Base-by-base conservation (phyloP, 1,140 invertebrate species). In the Scaptomyza montana region DNA sequence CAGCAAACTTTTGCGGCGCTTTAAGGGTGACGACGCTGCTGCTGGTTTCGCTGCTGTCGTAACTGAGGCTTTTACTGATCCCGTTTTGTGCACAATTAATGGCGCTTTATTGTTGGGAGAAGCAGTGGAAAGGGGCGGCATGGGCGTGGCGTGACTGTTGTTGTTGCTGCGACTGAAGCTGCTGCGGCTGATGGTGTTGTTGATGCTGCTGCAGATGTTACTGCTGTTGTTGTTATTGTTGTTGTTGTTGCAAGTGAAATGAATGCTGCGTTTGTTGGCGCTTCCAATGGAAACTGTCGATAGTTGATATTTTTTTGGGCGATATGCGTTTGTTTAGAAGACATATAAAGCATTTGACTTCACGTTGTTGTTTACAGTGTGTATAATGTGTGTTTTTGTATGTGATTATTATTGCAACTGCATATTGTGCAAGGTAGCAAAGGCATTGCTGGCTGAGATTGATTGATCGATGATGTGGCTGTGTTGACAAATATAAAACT, bases 1-100 rank as follows among this genome's bases (percentile, higher is more conserved):
- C 25, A 90, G 63, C 41, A 89, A 77, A 72, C 81, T 82, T 67
- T 86, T 90, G 55, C 84, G 89, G 36, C 75, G 84, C 72, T 89
- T 82, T 13, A 71, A 53, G 25, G 75, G 69, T 28, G 78, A 87
- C 43, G 66, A 57, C 47, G 73, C 49, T 39, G 63, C 46, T 39
- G 68, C 21, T 69, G 30, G 9, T 16, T 63, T 41, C 12, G 65
- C 56, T 53, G 68, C 25, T 19, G 66, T 61, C 19, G 65, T 13
- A 50, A 62, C 28, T 64, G 67, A n/a, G 39, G 3, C 54, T 41
- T 70, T 13, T 36, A 65, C 53, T 73, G 54, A 50, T 64, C 19
- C 50, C 33, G 80, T 50, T 71, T 82, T 81, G 36, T 78, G 78
- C 72, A 76, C 80, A 66, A 85, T 82, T 64, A 79, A 49, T 41